A percentile compares a stretch with the other conserved stretches of the same genome.
These are phyloP conservation scores for Nephrotoma guestfalica DNA, from an alignment of 2,888 invertebrate species.

Conservation along the genomic window DNA sequence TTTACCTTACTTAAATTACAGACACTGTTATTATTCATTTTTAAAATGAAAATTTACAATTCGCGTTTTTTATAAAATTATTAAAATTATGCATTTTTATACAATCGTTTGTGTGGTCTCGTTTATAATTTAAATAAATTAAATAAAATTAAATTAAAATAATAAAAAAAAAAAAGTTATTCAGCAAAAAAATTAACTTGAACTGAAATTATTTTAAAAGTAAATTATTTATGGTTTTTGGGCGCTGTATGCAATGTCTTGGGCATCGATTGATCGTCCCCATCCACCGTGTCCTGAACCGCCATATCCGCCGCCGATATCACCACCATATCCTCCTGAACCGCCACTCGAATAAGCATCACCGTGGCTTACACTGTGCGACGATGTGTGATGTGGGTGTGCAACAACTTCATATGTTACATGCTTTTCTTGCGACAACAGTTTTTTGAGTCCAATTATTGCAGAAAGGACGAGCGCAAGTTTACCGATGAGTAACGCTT, in stretches of 20 bases:
- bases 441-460: constrained; percentile 71
- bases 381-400: constrained; percentile 63
- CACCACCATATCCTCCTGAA: constrained; percentile 39
- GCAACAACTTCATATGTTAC: constrained; percentile 79
- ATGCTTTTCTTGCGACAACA: constrained; percentile 66
- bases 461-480: constrained; percentile 69
- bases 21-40: not conserved
- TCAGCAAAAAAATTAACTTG: not conserved
- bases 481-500: constrained; percentile 71
- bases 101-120: not conserved
- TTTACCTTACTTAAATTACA: not conserved
- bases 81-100: not conserved
- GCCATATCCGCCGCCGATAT: constrained; percentile 42
- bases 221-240: constrained; percentile 42
- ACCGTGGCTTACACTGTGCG: constrained; percentile 52
- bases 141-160: not conserved
- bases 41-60: not conserved
- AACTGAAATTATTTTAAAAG: not conserved
- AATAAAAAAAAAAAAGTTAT: too few species aligned
- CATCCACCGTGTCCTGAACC: constrained; percentile 53
- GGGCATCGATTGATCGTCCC: constrained; percentile 62
- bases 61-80: not conserved
- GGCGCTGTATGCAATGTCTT: constrained; percentile 64
- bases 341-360: constrained; percentile 39
- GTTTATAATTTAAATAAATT: not conserved